Base-by-base conservation (phyloP, 2,797 vertebrate genomes). In the Dermochelys coriacea region DNA sequence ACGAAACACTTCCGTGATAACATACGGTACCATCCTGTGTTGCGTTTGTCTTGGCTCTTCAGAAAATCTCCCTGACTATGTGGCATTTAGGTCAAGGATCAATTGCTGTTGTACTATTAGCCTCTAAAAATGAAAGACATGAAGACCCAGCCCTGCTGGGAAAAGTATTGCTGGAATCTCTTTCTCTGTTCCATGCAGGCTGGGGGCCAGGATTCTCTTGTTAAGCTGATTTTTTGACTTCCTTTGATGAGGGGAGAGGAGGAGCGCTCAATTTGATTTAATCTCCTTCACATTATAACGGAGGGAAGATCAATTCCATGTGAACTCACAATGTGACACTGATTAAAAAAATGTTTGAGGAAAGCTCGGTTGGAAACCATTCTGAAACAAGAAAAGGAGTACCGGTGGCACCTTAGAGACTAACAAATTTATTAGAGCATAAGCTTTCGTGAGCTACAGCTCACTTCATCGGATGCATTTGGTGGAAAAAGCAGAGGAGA, bases 211-310 rank as follows among this genome's bases (percentile, higher is more conserved):
- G 5, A 34, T 23, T 15, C 52, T 54, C 19, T 54, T 54, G 47
- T 49, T 8, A 49, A 49, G 47, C 47, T 49, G 47, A 7, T 54
- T 52, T 54, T 54, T 54, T 52, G 19, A 5, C 14, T 61, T 61
- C 59, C 29, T 61, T 61, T 45, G 54, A 77, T 5, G 93, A 41
- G 75, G 71, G 49, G 82, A 49, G 47, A 49, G 55, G 87, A 93
- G 94, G 25, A 27, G 31, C n/a, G 87, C 86, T 92, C 85, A 19
- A 61, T 34, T 68, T 7, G 84, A 91, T 93, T 93, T 87, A 59
- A 41, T 84, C 68, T 93, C 41, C 41, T 0, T 0, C 27, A 85
- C 29, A 82, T 37, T 87, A 49, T 0, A 2, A 9, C 80, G 80
- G 52, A 86, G 51, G 34, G 31, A 84, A 54, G 21, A 54, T 85